Base-by-base conservation (phyloP, 2,888 invertebrate species). In the Drosophila emarginata region DNA sequence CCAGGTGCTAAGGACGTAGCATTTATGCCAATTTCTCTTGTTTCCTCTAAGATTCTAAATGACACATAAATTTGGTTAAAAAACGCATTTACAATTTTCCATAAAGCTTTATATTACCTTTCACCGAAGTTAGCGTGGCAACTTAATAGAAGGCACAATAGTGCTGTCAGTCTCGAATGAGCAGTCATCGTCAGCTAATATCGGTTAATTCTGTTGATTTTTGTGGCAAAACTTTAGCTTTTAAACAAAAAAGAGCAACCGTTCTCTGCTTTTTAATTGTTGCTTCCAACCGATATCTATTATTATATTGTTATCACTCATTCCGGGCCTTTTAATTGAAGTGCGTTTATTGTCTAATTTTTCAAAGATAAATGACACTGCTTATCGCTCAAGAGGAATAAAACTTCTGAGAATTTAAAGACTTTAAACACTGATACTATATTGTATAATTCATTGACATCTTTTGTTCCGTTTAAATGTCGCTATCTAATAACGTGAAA, bases 341-440 rank as follows among this genome's bases (percentile, higher is more conserved):
- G 39, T 14, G 39, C 5, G n/a, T 6, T 5, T 39, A 9, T 39
- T 39, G 39, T 39, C 14, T 9, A 7, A 32, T 11, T 39, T 39
- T 14, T 14, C 12, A n/a, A 39, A 1, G 39, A 68, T 64, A 59
- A 68, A 56, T 32, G 37, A 37, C n/a, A 37, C n/a, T n/a, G n/a
- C 12, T 37, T 32, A 32, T 32, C 32, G 9, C 11, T 32, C 32
- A 32, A 32, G 32, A 9, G 9, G 32, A 37, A 15, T 2, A 45
- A 18, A 7, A 45, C 9, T 45, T 9, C 1, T 2, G 26, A 9
- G 32, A 32, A 32, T 2, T 32, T 32, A 9, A 32, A 7, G 11
- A 32, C 32, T 9, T 32, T 1, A 11, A 32, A 32, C 11, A 9
- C 32, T 32, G 11, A 9, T 32, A 32, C 9, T 32, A 32, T 32